phyloP scores from a whole-genome alignment of 1,140 invertebrate species.

The Myzus persicae region DNA sequence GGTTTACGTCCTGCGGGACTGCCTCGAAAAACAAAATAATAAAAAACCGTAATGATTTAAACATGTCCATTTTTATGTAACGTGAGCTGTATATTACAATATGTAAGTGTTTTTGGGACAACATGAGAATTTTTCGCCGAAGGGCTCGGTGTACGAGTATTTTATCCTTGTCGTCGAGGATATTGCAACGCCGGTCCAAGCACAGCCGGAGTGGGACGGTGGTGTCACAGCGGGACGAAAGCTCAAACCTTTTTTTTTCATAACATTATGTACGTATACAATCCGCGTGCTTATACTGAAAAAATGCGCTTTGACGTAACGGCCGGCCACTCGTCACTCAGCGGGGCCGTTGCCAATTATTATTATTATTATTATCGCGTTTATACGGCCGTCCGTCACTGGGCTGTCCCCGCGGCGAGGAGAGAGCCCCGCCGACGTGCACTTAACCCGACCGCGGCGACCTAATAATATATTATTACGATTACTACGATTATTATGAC shows the following conservation, averaged over 20 bases:
- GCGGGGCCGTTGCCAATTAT: constrained; percentile 35
- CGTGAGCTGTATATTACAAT: neutral
- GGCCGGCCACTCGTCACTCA: constrained; percentile 52
- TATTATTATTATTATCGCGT: constrained; percentile 4
- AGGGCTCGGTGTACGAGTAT: neutral
- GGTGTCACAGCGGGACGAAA: neutral
- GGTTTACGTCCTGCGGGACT: neutral
- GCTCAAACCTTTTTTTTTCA: neutral
- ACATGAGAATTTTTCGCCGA: neutral
- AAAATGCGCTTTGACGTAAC: neutral
- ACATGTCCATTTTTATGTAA: neutral
- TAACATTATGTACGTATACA: neutral
- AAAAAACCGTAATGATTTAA: neutral
- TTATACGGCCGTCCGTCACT: constrained; percentile 28
- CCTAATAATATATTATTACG: neutral
- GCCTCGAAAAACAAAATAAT: neutral
- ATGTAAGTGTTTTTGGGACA: neutral
- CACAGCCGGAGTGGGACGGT: neutral
- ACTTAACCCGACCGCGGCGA: neutral
- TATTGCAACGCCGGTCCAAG: neutral
- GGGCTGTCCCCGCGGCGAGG: neutral
- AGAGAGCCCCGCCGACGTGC: neutral
- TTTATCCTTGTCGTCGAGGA: neutral
- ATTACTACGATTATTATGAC: neutral
- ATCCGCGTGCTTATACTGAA: neutral